phyloP scores from a whole-genome alignment of 1,140 invertebrate species.

The Myzus persicae region DNA sequence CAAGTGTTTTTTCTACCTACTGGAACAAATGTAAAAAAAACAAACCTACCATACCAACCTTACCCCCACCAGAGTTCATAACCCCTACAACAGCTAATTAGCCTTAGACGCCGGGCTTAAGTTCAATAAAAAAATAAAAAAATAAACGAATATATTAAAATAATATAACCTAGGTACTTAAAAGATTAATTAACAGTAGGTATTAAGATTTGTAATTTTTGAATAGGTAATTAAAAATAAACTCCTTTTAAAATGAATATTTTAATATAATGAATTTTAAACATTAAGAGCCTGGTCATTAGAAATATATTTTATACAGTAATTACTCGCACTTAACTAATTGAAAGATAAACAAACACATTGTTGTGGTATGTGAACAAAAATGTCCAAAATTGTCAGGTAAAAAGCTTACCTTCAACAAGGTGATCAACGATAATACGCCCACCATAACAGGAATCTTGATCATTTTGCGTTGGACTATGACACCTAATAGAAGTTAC shows the following conservation, averaged over 20 bases:
- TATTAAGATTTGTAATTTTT: too few relatives aligned
- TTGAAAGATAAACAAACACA: not conserved
- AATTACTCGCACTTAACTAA: too few relatives aligned
- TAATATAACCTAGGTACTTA: not conserved
- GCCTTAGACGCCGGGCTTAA: too few relatives aligned
- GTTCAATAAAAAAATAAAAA: too few relatives aligned
- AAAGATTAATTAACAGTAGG: too few relatives aligned
- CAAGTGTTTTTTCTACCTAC: too few relatives aligned
- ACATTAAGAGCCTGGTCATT: not conserved
- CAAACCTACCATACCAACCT: too few relatives aligned
- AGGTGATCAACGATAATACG: slow-evolving; percentile 22
- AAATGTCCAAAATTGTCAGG: not conserved
- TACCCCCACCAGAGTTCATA: too few relatives aligned
- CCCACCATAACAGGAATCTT: slow-evolving; percentile 10
- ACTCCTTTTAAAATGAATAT: not conserved
- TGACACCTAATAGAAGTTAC: not conserved
- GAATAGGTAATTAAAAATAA: not conserved
- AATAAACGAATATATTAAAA: too few relatives aligned
- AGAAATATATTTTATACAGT: not conserved
- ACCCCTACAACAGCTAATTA: too few relatives aligned
- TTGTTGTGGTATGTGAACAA: not conserved
- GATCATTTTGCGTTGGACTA: not conserved
- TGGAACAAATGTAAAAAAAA: too few relatives aligned
- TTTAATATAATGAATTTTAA: not conserved
- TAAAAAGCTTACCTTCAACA: slow-evolving; percentile 25